Conservation (phyloP, 2,797 vertebrate genomes). For the Apodemus agrarius region DNA sequence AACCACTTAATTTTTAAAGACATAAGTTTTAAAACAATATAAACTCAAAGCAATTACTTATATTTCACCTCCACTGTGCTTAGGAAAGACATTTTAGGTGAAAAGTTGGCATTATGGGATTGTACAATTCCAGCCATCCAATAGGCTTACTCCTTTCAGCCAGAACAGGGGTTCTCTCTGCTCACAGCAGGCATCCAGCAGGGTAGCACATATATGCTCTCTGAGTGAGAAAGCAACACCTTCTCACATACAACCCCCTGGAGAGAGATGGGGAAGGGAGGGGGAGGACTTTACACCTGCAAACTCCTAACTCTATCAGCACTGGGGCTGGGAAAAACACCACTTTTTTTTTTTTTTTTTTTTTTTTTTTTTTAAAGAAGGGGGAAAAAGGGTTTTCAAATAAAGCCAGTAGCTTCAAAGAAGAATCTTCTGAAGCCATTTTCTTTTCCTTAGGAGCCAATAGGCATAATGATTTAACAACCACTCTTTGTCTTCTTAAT, state of each 20-base stretch:
- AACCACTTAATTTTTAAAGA: conserved; percentile 52
- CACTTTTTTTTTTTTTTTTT: conserved; percentile 69
- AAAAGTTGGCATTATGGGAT: conserved; percentile 63
- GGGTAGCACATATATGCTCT: conserved; percentile 82
- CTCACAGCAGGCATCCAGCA: conserved; percentile 83
- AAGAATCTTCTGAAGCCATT: conserved; percentile 60
- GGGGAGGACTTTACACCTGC: conserved; percentile 83
- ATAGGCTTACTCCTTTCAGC: conserved; percentile 72
- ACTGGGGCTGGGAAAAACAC: conserved; percentile 80
- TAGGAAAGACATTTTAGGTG: conserved; percentile 67
- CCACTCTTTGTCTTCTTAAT: conserved; percentile 62
- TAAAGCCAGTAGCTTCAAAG: conserved; percentile 72
- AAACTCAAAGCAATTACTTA: conserved; percentile 56
- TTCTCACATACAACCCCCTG: conserved; percentile 85
- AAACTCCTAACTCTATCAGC: conserved; percentile 82
- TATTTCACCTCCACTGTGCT: conserved; percentile 29
- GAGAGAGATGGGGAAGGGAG: conserved; percentile 81
- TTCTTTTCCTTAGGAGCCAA: conserved; percentile 46
- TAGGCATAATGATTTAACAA: conserved; percentile 58
- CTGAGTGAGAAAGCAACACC: conserved; percentile 85
- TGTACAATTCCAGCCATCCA: conserved; percentile 66
- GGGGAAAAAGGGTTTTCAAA: conserved; percentile 45
- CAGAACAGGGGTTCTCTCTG: conserved; percentile 77
- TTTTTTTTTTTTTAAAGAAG: conserved; percentile 49
- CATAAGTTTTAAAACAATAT: conserved; percentile 42